Evolutionary conservation across 1,140 invertebrate genomes (phyloP), one percentile per base, ranked within the genome.

Genomic region (Magallana ariakensis): DNA sequence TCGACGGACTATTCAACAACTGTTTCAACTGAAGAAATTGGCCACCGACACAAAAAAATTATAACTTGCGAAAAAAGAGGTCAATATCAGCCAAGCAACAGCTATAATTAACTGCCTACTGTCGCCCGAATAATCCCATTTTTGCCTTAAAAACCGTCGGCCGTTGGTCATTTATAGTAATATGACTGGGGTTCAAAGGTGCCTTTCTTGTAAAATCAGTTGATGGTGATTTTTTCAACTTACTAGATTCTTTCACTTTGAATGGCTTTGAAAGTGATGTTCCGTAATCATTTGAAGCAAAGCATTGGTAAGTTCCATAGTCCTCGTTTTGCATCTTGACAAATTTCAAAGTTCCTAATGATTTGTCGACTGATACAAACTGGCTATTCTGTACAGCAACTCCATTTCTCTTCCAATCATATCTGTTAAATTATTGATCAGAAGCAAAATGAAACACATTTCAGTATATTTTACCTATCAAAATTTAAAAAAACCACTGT

Each of bases 251-350:
- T 60, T 84, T 33, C 6, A 84, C 56, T 60, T 84, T 33, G n/a
- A 84, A 57, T 11, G 82, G 82, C 26, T 84, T 60, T n/a, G 82
- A 84, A 54, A 84, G 56, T 58, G 82, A 54, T 4, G 82, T 84
- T 10, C 82, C 82, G 13, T 26, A 84, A 57, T 57, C 57, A 60
- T 84, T 84, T 60, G 19, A 26, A 22, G 82, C 82, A 62, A 84
- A 84, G 55, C 82, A 84, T 57, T 84, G 82, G 19, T 84, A 84
- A 8, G 82, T 84, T 60, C 82, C 82, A 16, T 58, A 84, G n/a
- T 84, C 82, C 0, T 0, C 9, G 9, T 0, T 15, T 22, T 84
- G 55, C 26, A 84, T 60, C 26, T 84, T 16, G 22, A 10, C 9
- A 33, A 84, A 84, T 13, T 16, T 33, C 11, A 84, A 5, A 1